These are phyloP conservation scores for Cephus sareptanus DNA, from an alignment of 2,888 invertebrate genomes.

Conservation along the genomic window DNA sequence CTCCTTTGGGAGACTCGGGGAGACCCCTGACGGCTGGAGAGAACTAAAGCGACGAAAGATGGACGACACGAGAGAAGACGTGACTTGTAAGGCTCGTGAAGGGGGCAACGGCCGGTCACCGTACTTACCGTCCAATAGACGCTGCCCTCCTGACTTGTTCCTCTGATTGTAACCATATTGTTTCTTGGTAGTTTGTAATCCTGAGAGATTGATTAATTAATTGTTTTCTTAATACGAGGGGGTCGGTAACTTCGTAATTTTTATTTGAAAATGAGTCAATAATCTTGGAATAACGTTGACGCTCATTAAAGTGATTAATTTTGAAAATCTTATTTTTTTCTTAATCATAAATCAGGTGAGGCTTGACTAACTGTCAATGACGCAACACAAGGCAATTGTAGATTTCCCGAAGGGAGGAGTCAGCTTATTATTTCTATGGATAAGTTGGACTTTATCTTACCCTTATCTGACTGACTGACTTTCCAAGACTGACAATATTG, in stretches of 20 bases:
- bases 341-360: background rate
- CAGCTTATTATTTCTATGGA: background rate
- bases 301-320: background rate
- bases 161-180: slow-evolving; percentile 15
- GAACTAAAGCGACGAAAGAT: background rate
- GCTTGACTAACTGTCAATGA: background rate
- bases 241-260: too few species aligned
- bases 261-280: too few species aligned
- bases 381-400: background rate
- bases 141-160: slow-evolving; percentile 24
- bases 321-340: background rate
- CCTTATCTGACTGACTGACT: background rate
- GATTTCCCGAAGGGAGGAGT: background rate
- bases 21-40: background rate
- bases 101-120: slow-evolving; percentile 65
- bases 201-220: background rate
- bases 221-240: background rate
- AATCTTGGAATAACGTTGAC: too few species aligned
- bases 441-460: background rate
- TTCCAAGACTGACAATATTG: background rate
- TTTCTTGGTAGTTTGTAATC: background rate
- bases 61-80: slow-evolving; percentile 34
- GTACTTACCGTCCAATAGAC: slow-evolving; percentile 46
- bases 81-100: slow-evolving; percentile 40
- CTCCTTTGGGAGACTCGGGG: background rate